Evolutionary conservation across 2,888 invertebrate genomes (phyloP), one percentile per base, ranked within the genome.

Genomic region (Clivina fossor): DNA sequence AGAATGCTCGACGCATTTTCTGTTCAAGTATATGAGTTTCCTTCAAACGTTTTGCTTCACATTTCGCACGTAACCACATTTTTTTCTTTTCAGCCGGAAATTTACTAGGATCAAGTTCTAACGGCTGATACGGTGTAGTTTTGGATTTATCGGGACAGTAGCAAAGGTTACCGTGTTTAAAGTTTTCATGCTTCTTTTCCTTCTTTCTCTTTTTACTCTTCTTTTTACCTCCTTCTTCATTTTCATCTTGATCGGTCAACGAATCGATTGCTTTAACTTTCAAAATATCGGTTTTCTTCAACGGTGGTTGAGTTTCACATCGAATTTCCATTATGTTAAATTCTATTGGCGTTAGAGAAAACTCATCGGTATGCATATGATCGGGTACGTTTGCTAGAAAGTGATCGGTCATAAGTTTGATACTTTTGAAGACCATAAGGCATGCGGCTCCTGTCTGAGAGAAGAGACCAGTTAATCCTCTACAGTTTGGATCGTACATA

Each of bases 401-500:
- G 8, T 82, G 81, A 63, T 69, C 69, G 2, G 67, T 74, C 66
- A 79, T 73, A 49, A 78, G 59, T 60, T 78, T 79, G 0, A 78
- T 65, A 2, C 78, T 78, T 0, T 76, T 74, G 59, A 80, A 82
- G 0, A 77, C 76, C 13, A 80, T 55, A 0, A 78, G 72, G 59
- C 82, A 82, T 0, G 80, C 78, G 0, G 77, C 75, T 0, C 80
- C 80, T 66, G 71, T 1, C 71, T 65, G 75, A 75, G 76, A 60
- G 76, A 71, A 0, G 5, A 58, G 71, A 66, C 81, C 81, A 69
- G 64, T 65, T 2, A 68, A 64, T 20, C 72, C 69, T 37, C 73
- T 66, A 1, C 77, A 71, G 59, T 76, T 67, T 0, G 85, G 83
- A 65, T 85, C 82, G 63, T 81, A 85, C 54, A 81, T 64, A 61